Conservation (phyloP, 2,113 vertebrate species). For the Chamaea fasciata region DNA sequence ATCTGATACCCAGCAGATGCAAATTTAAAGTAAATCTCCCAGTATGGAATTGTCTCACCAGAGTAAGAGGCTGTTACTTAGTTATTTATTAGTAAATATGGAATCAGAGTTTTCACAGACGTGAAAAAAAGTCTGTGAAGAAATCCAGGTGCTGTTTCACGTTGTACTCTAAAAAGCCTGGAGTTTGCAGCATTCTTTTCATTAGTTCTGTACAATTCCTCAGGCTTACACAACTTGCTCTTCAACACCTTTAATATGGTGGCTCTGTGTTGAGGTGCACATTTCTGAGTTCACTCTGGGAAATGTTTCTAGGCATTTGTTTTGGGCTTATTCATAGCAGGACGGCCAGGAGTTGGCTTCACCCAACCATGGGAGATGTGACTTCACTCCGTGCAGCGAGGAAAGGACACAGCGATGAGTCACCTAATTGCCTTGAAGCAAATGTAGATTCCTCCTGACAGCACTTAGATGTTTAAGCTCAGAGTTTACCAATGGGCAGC, state of each 20-base stretch:
- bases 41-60: not conserved
- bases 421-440: constrained; percentile 55
- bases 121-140: not conserved
- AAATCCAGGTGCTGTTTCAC: constrained; percentile 16
- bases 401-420: constrained; percentile 1
- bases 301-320: not conserved
- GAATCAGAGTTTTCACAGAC: not conserved
- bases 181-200: not conserved
- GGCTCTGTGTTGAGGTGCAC: not conserved
- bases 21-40: constrained; percentile 4
- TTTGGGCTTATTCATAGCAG: constrained; percentile 23
- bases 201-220: not conserved
- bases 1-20: not conserved
- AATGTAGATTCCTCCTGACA: constrained; percentile 56
- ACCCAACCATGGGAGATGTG: not conserved
- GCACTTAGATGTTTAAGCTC: constrained; percentile 1
- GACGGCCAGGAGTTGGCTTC: constrained; percentile 20
- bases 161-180: not conserved
- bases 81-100: not conserved
- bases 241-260: constrained; percentile 3
- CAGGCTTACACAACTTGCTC: not conserved
- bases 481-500: constrained; percentile 30
- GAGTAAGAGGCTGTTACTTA: not conserved
- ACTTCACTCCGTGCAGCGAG: not conserved
- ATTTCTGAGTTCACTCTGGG: not conserved